Evolutionary conservation across 2,888 invertebrate species (phyloP).

Genomic region (Ophraella communa): DNA sequence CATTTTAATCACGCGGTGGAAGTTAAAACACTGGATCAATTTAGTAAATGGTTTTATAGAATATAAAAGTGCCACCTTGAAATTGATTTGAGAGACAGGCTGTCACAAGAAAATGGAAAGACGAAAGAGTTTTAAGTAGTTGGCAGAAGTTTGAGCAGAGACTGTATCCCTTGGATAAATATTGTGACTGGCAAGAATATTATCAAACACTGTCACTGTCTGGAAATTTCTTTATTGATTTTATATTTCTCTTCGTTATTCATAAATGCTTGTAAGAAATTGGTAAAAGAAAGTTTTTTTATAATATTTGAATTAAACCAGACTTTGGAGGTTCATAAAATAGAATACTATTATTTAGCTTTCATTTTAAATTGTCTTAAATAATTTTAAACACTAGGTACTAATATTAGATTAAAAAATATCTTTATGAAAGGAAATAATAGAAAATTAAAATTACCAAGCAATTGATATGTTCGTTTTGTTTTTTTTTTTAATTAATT

Average conservation of each 20-base stretch:
- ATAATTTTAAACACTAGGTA: no score
- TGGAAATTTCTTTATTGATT: slow-evolving; percentile 32
- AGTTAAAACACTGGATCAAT: slow-evolving; percentile 49
- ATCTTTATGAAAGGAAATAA: no score
- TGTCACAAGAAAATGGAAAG: slow-evolving; percentile 59
- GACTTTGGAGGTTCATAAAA: no score
- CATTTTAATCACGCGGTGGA: slow-evolving; percentile 39
- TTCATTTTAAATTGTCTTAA: background rate
- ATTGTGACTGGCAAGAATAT: slow-evolving; percentile 56
- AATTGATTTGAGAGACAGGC: slow-evolving; percentile 59
- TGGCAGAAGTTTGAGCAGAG: slow-evolving; percentile 58
- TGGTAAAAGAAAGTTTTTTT: background rate
- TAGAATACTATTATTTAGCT: background rate
- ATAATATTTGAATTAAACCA: background rate
- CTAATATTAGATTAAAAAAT: no score
- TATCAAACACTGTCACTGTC: slow-evolving; percentile 43
- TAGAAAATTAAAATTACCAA: no score
- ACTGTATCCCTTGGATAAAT: slow-evolving; percentile 56
- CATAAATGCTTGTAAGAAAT: slow-evolving; percentile 10
- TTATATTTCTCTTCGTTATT: slow-evolving; percentile 11
- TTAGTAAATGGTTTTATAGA: slow-evolving; percentile 54
- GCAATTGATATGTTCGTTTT: no score
- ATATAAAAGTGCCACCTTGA: slow-evolving; percentile 54
- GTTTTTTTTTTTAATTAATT: no score
- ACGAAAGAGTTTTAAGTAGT: slow-evolving; percentile 62